These are phyloP conservation scores for Synanthedon myopaeformis DNA, from an alignment of 2,888 invertebrate species.

Conservation along the genomic window DNA sequence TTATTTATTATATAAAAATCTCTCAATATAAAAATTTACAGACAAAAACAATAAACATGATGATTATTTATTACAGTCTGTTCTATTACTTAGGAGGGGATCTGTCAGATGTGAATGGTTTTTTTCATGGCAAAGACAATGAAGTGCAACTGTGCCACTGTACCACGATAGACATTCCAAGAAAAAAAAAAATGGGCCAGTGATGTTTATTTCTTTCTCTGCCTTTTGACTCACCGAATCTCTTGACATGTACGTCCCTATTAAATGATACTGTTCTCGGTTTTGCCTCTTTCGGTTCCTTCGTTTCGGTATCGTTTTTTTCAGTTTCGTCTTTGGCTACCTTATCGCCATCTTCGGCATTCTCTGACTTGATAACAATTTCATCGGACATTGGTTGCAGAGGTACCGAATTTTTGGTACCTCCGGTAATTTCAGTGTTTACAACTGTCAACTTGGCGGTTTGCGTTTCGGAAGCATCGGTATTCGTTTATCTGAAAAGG, in stretches of 20 bases:
- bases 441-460: constrained; percentile 29
- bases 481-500: constrained; percentile 53
- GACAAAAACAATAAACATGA: too few relatives aligned
- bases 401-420: constrained; percentile 51
- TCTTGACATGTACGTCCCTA: constrained; percentile 90
- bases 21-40: too few relatives aligned
- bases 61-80: too few relatives aligned
- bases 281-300: constrained; percentile 61
- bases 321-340: constrained; percentile 33
- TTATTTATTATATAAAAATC: too few relatives aligned
- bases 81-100: background rate
- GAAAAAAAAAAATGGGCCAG: background rate
- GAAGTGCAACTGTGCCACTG: too few relatives aligned
- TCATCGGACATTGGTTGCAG: constrained; percentile 58
- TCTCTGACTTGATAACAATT: constrained; percentile 46
- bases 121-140: background rate
- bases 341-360: constrained; percentile 52
- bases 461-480: constrained; percentile 50
- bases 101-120: background rate
- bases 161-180: background rate
- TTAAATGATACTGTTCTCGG: constrained; percentile 87
- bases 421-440: constrained; percentile 25
- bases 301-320: constrained; percentile 34
- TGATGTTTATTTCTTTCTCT: background rate
- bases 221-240: constrained; percentile 79